Base-by-base conservation (phyloP, 2,113 vertebrate species). In the Prionailurus viverrinus region DNA sequence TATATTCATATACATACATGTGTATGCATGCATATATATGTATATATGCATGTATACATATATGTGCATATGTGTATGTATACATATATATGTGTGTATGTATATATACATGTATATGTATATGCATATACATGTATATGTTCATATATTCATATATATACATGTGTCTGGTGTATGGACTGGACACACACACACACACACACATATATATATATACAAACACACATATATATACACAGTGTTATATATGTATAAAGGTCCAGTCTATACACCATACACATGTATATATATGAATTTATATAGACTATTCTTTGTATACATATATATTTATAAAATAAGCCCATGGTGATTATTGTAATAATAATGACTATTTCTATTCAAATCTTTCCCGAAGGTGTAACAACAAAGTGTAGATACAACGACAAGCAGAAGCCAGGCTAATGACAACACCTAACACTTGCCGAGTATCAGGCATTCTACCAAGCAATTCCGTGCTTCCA, bases 301-400 rank as follows among this genome's bases (percentile, higher is more conserved):
- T 39, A 66, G 9, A 39, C 51, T 68, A 93, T 23, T 66, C 29
- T 78, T 27, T 58, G 41, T 39, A 12, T 48, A 23, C 19, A 45
- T 58, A n/a, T 41, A 45, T 9, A 65, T 65, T 66, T 41, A n/a
- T 55, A 51, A 82, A 84, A 65, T 65, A 78, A 58, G 9, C 25
- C 15, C 10, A 76, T 21, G 3, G 41, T 89, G 16, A 25, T 86
- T 84, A 79, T 29, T 74, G 61, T 23, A 87, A 68, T 48, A 69
- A 41, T 66, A 29, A 94, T 74, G 31, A 45, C 39, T 79, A 89
- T 91, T 63, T 96, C 69, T 88, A 65, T 81, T 51, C 71, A 74
- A 89, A 76, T 92, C 29, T 93, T 93, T 90, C 29, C 39, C 55
- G 89, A 80, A 97, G 41, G 58, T 91, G 11, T 33, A 91, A 29